Evolutionary conservation across 2,888 invertebrate genomes (phyloP), one percentile per base, ranked within the genome.

Genomic region (Leucophora obtusa): DNA sequence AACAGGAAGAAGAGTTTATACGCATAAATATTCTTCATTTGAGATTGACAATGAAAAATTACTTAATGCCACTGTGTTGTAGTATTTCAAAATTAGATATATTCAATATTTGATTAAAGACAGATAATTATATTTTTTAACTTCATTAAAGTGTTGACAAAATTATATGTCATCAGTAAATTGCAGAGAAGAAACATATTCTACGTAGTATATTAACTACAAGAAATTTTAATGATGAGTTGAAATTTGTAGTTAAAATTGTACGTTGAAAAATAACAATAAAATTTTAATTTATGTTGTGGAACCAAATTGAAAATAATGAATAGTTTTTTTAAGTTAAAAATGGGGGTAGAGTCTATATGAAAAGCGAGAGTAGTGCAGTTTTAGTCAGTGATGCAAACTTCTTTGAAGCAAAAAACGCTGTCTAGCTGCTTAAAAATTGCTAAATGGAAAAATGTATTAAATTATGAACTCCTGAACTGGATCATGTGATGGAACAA

Each of bases 251-350:
- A 14, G 5, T 51, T 50, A 28, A 47, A 63, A 50, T 51, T 15
- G 33, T 15, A n/a, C 18, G 38, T 35, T 65, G 35, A 38, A 60
- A 47, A 58, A 73, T 68, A 79, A 73, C 77, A 83, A 84, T 82
- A 83, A 84, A 83, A 79, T 79, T 63, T 83, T 79, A 82, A 83
- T 85, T 84, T 85, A 83, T 84, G 83, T 79, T 74, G 82, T 81
- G 85, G 81, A 82, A 84, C 84, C 53, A 84, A 84, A 84, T 83
- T 70, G 82, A 62, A 82, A 80, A 82, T 83, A 83, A 85, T 82
- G 83, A 82, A 80, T 18, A 24, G 33, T 53, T 47, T 58, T 18
- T 28, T 28, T 58, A 24, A 63, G 47, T 69, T 62, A 43, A 15
- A 56, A 65, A 54, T 54, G 35, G 17, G 54, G 35, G 28, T 60